Evolutionary conservation across 2,797 vertebrate species (phyloP).

Genomic region (Adrianichthys oophorus): DNA sequence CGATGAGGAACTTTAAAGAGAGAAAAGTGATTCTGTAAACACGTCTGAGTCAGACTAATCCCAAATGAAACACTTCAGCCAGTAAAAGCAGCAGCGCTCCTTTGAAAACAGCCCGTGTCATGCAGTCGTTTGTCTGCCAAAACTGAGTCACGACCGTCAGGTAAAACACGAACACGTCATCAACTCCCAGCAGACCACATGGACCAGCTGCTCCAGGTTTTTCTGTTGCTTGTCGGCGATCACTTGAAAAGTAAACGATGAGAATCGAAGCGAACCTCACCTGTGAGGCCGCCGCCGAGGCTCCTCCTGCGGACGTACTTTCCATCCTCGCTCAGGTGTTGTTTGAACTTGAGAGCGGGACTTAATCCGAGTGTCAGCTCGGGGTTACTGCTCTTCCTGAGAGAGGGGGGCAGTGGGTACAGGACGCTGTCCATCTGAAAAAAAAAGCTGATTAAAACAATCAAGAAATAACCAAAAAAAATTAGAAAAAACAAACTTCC

Average conservation of each 20-base stretch:
- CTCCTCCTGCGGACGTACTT: slow-evolving; percentile 87
- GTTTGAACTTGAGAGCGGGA: slow-evolving; percentile 83
- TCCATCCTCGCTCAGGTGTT: slow-evolving; percentile 88
- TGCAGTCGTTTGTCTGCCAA: not conserved
- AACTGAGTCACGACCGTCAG: not conserved
- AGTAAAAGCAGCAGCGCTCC: not conserved
- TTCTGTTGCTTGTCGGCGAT: too few relatives aligned
- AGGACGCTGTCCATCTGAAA: slow-evolving; percentile 87
- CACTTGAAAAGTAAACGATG: too few relatives aligned
- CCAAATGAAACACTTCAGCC: too few relatives aligned
- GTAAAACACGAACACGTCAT: not conserved
- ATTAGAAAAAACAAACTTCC: too few relatives aligned
- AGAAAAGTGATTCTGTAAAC: too few relatives aligned
- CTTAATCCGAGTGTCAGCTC: slow-evolving; percentile 79
- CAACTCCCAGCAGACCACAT: too few relatives aligned
- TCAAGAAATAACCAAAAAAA: too few relatives aligned
- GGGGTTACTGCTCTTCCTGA: slow-evolving; percentile 89
- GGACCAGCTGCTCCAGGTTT: too few relatives aligned
- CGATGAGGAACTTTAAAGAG: too few relatives aligned
- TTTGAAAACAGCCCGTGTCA: slow-evolving; percentile 11
- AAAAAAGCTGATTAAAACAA: slow-evolving; percentile 3
- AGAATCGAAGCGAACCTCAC: slow-evolving; percentile 60
- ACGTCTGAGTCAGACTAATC: too few relatives aligned
- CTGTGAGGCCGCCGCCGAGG: slow-evolving; percentile 92
- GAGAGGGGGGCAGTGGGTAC: slow-evolving; percentile 80